These are phyloP conservation scores for Talpa occidentalis DNA, from an alignment of 2,113 vertebrate species.

Conservation along the genomic window DNA sequence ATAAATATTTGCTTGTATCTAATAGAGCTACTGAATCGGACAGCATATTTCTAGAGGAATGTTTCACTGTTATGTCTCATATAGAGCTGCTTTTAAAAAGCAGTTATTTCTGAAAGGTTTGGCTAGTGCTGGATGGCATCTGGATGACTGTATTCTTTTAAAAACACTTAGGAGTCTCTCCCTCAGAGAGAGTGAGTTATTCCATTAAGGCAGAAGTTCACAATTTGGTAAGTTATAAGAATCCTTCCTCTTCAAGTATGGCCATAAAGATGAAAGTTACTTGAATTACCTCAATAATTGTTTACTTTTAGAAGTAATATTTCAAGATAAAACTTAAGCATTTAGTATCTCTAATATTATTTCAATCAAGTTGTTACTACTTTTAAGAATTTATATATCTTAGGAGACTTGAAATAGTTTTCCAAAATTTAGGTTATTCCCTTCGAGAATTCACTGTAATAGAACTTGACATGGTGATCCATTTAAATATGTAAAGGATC, in stretches of 20 bases:
- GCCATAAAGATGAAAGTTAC: background rate
- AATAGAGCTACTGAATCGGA: background rate
- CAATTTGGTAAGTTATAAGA: background rate
- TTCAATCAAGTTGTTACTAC: background rate
- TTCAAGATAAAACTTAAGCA: background rate
- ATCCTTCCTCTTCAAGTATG: background rate
- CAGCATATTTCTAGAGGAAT: background rate
- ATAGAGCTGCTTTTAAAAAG: background rate
- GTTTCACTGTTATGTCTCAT: background rate
- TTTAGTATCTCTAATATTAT: background rate
- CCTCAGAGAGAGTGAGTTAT: background rate
- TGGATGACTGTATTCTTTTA: background rate
- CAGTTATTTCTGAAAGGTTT: background rate
- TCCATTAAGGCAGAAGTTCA: background rate
- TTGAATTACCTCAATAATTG: background rate
- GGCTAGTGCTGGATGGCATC: too few relatives aligned
- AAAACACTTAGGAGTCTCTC: background rate
- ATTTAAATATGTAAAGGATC: background rate
- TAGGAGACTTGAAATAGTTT: background rate
- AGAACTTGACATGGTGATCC: background rate
- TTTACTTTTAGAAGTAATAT: slow-evolving; percentile 26
- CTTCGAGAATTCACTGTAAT: slow-evolving; percentile 21
- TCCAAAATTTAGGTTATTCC: slow-evolving; percentile 7
- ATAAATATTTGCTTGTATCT: background rate
- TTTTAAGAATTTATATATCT: background rate